Evolutionary conservation across 1,140 invertebrate species (phyloP).

Genomic region (Paraescarpia echinospica): DNA sequence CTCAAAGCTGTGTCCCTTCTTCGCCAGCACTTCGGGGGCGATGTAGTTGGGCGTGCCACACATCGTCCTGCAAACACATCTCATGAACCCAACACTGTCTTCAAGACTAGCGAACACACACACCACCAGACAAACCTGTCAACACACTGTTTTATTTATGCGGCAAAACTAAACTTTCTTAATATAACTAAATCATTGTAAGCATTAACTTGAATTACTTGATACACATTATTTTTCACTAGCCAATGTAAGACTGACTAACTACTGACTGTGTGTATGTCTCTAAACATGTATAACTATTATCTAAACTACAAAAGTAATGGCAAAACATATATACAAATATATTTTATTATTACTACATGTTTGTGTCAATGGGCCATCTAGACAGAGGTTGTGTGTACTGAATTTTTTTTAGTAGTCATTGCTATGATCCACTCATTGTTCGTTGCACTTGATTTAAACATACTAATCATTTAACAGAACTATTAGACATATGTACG

Average conservation of each 20-base stretch:
- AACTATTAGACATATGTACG: no score
- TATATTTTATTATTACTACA: background rate
- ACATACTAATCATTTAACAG: no score
- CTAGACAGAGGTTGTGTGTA: background rate
- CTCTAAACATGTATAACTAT: background rate
- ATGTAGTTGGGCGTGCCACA: conserved; percentile 99
- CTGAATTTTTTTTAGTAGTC: no score
- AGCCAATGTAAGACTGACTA: background rate
- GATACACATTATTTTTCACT: background rate
- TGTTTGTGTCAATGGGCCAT: background rate
- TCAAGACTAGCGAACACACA: conserved; percentile 4
- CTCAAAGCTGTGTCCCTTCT: conserved; percentile 92
- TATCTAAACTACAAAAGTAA: background rate
- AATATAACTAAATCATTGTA: background rate
- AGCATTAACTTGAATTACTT: no score
- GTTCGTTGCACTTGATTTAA: no score
- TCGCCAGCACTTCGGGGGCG: conserved; percentile 91
- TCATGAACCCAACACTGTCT: conserved; percentile 40
- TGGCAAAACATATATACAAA: no score
- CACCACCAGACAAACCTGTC: background rate
- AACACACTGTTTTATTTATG: no score
- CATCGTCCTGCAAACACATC: conserved; percentile 68
- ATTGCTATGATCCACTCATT: no score
- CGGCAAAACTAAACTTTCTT: no score
- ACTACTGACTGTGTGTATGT: background rate